A percentile compares a stretch with the other conserved stretches of the same genome.
Evolutionary conservation across 2,113 vertebrate genomes (phyloP).

Genomic region (Hiodon alosoides): DNA sequence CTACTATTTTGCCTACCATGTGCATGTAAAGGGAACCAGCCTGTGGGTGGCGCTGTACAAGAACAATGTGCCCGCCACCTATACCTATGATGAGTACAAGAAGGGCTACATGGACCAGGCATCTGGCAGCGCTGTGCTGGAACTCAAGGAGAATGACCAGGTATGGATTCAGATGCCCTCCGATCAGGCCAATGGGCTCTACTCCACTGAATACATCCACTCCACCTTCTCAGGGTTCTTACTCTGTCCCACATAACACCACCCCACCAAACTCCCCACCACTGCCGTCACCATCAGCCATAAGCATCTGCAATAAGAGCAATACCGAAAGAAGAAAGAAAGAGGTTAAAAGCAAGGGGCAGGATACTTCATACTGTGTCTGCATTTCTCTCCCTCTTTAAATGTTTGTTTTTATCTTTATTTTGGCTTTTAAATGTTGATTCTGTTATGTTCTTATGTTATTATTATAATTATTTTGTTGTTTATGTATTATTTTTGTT

Average conservation of each 20-base stretch:
- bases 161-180: constrained; percentile 98
- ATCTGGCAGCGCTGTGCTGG: constrained; percentile 92
- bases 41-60: constrained; percentile 98
- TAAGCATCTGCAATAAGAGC: constrained; percentile 50
- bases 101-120: constrained; percentile 99
- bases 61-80: constrained; percentile 97
- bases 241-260: constrained; percentile 92
- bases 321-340: constrained; percentile 42
- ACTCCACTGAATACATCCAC: constrained; percentile 97
- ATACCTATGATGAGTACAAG: constrained; percentile 98
- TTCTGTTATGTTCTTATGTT: constrained; percentile 54
- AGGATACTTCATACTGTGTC: constrained; percentile 53
- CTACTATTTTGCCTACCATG: constrained; percentile 97
- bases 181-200: constrained; percentile 94
- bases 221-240: constrained; percentile 98
- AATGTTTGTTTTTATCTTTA: constrained; percentile 55
- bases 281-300: constrained; percentile 38
- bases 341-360: constrained; percentile 52
- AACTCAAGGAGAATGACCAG: constrained; percentile 92
- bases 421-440: constrained; percentile 43
- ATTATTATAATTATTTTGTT: constrained; percentile 63
- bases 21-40: constrained; percentile 95
- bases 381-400: constrained; percentile 52
- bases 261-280: constrained; percentile 42
- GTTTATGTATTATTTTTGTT: constrained; percentile 56